phyloP scores from a whole-genome alignment of 23 tunicate species.

The Trididemnum clinides region DNA sequence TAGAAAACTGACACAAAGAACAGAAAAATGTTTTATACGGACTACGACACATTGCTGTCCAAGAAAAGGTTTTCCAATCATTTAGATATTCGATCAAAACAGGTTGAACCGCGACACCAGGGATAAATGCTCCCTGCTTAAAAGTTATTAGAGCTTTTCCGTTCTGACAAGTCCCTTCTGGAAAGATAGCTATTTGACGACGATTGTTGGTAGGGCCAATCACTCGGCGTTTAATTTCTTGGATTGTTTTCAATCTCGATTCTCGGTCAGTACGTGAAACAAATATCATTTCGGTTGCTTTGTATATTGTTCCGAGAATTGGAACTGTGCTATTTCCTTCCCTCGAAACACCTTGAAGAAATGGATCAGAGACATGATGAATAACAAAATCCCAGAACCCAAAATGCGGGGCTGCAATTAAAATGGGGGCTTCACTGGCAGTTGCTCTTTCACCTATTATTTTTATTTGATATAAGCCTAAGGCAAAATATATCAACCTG shows the following conservation, averaged over 20 bases:
- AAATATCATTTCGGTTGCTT: slow-evolving; percentile 52
- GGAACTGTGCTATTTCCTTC: slow-evolving; percentile 49
- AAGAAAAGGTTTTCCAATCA: slow-evolving; percentile 56
- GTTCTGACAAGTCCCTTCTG: slow-evolving; percentile 93
- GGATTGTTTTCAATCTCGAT: slow-evolving; percentile 60
- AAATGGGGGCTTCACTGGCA: slow-evolving; percentile 43
- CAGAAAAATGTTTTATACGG: slow-evolving; percentile 52
- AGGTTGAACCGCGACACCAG: slow-evolving; percentile 86
- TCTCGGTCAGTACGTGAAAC: slow-evolving; percentile 63
- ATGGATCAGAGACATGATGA: slow-evolving; percentile 30
- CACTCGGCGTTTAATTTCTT: slow-evolving; percentile 44
- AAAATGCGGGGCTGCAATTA: slow-evolving; percentile 72
- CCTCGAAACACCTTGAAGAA: slow-evolving; percentile 57
- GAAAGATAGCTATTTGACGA: slow-evolving; percentile 76
- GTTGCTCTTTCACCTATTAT: slow-evolving; percentile 55
- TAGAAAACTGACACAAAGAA: slow-evolving; percentile 71
- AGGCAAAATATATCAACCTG: slow-evolving; percentile 14
- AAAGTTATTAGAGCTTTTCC: slow-evolving; percentile 81
- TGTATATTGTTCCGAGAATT: slow-evolving; percentile 46
- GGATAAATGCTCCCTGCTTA: slow-evolving; percentile 90
- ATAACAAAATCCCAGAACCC: slow-evolving; percentile 42
- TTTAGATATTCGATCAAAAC: slow-evolving; percentile 62
- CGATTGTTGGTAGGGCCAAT: slow-evolving; percentile 21
- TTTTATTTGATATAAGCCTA: slow-evolving; percentile 53
- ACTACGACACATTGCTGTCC: slow-evolving; percentile 81